Percentiles rank a stretch among this genome's conserved stretches.
Conservation (phyloP, 2,797 vertebrate species). For the Chanos chanos region DNA sequence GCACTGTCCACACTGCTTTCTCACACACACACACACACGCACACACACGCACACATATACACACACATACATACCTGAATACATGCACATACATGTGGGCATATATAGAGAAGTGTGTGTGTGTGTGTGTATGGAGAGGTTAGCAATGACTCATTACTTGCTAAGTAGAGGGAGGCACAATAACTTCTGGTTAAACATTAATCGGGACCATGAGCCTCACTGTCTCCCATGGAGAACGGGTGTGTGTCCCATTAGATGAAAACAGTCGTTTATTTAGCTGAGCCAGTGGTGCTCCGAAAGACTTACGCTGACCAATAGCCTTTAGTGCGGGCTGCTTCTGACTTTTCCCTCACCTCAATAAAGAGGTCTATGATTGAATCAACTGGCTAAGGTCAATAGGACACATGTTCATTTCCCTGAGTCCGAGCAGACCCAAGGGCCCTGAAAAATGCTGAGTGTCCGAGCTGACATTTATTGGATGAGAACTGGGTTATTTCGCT, state of each 20-base stretch:
- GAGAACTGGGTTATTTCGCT: slow-evolving; percentile 21
- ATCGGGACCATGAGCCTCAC: neutral
- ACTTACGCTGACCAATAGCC: slow-evolving; percentile 63
- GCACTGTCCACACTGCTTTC: neutral
- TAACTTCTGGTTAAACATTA: slow-evolving; percentile 21
- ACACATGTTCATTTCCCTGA: slow-evolving; percentile 73
- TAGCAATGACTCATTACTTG: slow-evolving; percentile 10
- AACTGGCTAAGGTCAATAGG: slow-evolving; percentile 71
- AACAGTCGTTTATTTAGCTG: slow-evolving; percentile 9
- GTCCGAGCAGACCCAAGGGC: slow-evolving; percentile 55
- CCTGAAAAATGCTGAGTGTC: slow-evolving; percentile 18
- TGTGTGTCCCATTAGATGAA: slow-evolving; percentile 14
- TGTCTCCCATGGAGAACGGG: no score
- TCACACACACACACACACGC: neutral
- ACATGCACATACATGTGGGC: neutral
- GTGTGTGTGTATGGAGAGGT: slow-evolving; percentile 1
- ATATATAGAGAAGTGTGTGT: neutral
- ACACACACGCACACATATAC: neutral
- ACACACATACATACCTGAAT: no score
- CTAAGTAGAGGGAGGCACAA: neutral
- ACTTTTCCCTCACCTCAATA: slow-evolving; percentile 76
- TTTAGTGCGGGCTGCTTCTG: slow-evolving; percentile 63
- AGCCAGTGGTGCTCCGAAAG: slow-evolving; percentile 28
- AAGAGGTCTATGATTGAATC: slow-evolving; percentile 71
- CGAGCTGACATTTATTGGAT: slow-evolving; percentile 30